Base-by-base conservation (phyloP, 2,113 vertebrate species). In the Pipa parva region DNA sequence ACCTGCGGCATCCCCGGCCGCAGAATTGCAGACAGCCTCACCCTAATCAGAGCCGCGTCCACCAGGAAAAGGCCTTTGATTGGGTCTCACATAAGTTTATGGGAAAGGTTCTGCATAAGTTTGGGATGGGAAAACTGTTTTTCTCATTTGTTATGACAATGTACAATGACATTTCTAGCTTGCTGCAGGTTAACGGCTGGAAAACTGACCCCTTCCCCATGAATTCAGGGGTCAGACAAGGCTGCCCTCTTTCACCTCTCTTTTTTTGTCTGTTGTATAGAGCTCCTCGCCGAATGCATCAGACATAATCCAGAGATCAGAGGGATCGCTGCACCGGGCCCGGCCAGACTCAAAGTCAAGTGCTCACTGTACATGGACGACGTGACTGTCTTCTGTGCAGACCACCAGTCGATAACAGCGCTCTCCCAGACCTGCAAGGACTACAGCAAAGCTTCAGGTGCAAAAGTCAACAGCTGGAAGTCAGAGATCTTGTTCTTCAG, bases 1-100 rank as follows among this genome's bases (percentile, higher is more conserved):
- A 29, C 12, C 3, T 56, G 26, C 9, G 27, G 28, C 17, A 29
- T 56, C 39, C 39, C 39, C 12, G 13, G 39, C 3, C 39, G 39
- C 6, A 42, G 39, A 3, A 42, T 42, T 3, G 39, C 39, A 42
- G 39, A 42, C 3, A 4, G 3, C 39, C 17, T 42, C 1, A 3
- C 3, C n/a, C 1, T 42, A 4, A 42, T 42, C 3, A 1, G 39
- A 1, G 39, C 15, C 12, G 7, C 2, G 1, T 18, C 5, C 15
- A 55, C 18, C 17, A 36, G n/a, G 55, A 57, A 13, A 57, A 57
- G 12, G 29, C 55, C 10, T 57, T 57, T 57, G 55, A 57, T 10
- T 29, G 29, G 17, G 55, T 57, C 18, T 33, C 29, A 2, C 4
- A 26, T 17, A 13, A 3, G n/a, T 28, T 55, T 26, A 27, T 28